Percentiles rank a stretch among this genome's conserved stretches.
Evolutionary conservation across 2,113 vertebrate genomes (phyloP).

Genomic region (Oceanodroma tethys): DNA sequence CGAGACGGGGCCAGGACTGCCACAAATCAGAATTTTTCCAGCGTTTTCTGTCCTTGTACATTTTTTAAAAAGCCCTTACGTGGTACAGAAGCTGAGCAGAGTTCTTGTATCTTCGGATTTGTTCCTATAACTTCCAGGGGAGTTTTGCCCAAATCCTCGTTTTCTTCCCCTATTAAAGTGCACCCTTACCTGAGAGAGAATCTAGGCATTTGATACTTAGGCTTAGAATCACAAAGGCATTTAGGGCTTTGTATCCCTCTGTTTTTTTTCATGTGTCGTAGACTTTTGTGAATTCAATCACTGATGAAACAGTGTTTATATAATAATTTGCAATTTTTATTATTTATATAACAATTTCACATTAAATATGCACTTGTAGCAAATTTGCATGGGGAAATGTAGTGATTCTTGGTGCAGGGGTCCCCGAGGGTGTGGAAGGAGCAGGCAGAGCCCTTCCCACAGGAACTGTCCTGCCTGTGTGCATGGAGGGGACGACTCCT

Average conservation of each 20-base stretch:
- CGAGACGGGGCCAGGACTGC: not conserved
- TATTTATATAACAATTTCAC: not conserved
- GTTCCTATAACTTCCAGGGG: not conserved
- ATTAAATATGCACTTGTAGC: accelerated
- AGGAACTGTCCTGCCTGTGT: too few relatives aligned
- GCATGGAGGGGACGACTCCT: not conserved
- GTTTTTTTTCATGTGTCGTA: not conserved
- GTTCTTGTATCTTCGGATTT: not conserved
- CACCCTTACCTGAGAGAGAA: not conserved
- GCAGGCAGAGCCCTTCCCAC: not conserved
- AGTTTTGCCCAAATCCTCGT: not conserved
- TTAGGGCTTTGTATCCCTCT: not conserved
- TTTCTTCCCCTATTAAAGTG: not conserved
- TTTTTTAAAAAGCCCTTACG: not conserved
- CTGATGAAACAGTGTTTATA: not conserved
- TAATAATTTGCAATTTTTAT: not conserved
- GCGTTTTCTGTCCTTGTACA: not conserved
- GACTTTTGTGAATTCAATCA: not conserved
- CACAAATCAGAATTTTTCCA: not conserved
- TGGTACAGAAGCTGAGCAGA: not conserved
- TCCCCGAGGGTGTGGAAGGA: accelerated
- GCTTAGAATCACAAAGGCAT: not conserved
- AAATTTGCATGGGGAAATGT: accelerated
- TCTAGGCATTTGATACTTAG: too few relatives aligned
- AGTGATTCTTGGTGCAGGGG: not conserved